Evolutionary conservation across 2,113 vertebrate species (phyloP), one percentile per base, ranked within the genome.

Genomic region (Campylorhamphus procurvoides): DNA sequence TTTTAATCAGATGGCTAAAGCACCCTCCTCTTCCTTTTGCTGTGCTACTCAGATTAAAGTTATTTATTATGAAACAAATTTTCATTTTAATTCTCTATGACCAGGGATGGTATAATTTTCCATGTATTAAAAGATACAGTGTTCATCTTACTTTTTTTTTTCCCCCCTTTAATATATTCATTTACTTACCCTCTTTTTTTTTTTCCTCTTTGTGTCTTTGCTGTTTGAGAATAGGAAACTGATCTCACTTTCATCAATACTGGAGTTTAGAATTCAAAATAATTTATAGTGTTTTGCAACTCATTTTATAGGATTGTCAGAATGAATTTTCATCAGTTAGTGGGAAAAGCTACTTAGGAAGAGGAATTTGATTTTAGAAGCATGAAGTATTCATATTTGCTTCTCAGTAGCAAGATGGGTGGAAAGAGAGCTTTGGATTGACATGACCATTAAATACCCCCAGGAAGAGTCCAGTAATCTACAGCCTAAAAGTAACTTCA

Each of bases 291-390:
- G 18, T 49, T 37, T 90, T 88, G 90, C 63, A 92, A 22, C 13
- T 89, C 89, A 91, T 96, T 89, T 96, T 96, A 92, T 53, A 87
- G 64, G 55, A 84, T 71, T 95, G 67, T 96, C 87, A 94, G 84
- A 97, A 94, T 84, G 42, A 96, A 96, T 96, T 64, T 96, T 81
- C 78, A 88, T 97, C 78, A 92, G 73, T 97, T 96, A 96, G 64
- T 84, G 4, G 86, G 84, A 95, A 81, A 79, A 87, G 84, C 42
- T 35, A 35, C 60, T 94, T 87, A 82, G 77, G 56, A 95, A 82
- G 12, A 92, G 62, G 50, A 68, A 83, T 94, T 91, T 96, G 8
- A 91, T 92, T 96, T 97, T 90, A 88, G 67, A 68, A 96, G 5
- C 14, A 93, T 64, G 27, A 72, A 91, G 31, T 85, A 69, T 84